Evolutionary conservation across 2,888 invertebrate genomes (phyloP).

Genomic region (Dorcus parallelipipedus): DNA sequence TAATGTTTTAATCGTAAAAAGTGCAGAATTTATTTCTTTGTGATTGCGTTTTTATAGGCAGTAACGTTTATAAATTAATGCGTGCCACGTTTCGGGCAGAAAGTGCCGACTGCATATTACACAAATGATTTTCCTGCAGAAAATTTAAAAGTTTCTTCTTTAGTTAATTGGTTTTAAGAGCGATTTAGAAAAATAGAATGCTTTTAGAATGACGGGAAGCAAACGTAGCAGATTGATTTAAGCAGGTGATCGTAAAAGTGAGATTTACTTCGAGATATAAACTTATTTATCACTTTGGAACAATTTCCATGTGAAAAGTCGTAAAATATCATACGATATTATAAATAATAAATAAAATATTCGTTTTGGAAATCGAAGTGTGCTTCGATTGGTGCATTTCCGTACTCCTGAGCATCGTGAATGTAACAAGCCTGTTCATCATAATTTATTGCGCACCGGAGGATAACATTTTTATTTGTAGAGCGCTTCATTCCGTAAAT

Average conservation of each 20-base stretch:
- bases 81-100: too few species aligned
- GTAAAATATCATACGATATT: conserved; percentile 13
- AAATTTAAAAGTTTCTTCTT: too few species aligned
- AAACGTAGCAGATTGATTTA: too few species aligned
- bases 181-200: too few species aligned
- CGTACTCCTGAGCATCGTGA: conserved; percentile 22
- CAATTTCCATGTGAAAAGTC: not conserved
- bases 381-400: conserved; percentile 15
- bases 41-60: too few species aligned
- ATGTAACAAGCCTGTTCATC: conserved; percentile 42
- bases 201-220: too few species aligned
- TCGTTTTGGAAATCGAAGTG: conserved; percentile 21
- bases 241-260: not conserved
- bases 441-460: conserved; percentile 42
- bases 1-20: too few species aligned
- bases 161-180: too few species aligned
- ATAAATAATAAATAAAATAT: conserved; percentile 15
- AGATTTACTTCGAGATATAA: not conserved
- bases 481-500: conserved; percentile 42
- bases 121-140: too few species aligned
- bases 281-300: conserved; percentile 13
- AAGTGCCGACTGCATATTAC: too few species aligned
- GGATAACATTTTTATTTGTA: conserved; percentile 45
- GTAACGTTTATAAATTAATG: too few species aligned
- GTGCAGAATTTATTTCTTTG: too few species aligned